Evolutionary conservation across 2,888 invertebrate species (phyloP).

Genomic region (Antheraea assamensis): DNA sequence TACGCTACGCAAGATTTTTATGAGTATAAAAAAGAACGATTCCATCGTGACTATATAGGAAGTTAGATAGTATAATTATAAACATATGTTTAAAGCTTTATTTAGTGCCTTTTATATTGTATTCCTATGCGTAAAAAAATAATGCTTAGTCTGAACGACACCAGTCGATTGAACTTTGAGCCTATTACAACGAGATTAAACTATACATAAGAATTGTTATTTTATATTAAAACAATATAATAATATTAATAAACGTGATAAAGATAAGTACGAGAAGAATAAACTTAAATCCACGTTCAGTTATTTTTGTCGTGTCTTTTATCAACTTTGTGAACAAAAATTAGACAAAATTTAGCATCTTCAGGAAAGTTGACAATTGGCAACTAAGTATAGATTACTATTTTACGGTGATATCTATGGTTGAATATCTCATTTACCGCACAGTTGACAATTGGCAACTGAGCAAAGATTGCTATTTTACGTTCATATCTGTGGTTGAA

Average conservation of each 20-base stretch:
- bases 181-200: neutral
- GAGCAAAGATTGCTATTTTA: too few relatives aligned
- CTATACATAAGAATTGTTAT: neutral
- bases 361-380: too few relatives aligned
- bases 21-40: neutral
- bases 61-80: conserved; percentile 12
- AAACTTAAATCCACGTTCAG: too few relatives aligned
- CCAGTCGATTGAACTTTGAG: neutral
- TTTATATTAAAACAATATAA: neutral
- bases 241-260: neutral
- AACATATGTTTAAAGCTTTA: conserved; percentile 1
- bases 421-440: too few relatives aligned
- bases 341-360: too few relatives aligned
- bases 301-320: too few relatives aligned
- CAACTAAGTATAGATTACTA: too few relatives aligned
- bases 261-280: too few relatives aligned
- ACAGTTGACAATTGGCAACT: too few relatives aligned
- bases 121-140: neutral
- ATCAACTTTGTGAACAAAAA: too few relatives aligned
- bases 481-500: too few relatives aligned
- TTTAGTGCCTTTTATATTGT: conserved; percentile 7
- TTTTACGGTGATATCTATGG: too few relatives aligned
- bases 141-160: neutral
- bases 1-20: neutral
- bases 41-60: neutral